These are phyloP conservation scores for Pachycephala philippinensis DNA, from an alignment of 2,113 vertebrate genomes.

Conservation along the genomic window DNA sequence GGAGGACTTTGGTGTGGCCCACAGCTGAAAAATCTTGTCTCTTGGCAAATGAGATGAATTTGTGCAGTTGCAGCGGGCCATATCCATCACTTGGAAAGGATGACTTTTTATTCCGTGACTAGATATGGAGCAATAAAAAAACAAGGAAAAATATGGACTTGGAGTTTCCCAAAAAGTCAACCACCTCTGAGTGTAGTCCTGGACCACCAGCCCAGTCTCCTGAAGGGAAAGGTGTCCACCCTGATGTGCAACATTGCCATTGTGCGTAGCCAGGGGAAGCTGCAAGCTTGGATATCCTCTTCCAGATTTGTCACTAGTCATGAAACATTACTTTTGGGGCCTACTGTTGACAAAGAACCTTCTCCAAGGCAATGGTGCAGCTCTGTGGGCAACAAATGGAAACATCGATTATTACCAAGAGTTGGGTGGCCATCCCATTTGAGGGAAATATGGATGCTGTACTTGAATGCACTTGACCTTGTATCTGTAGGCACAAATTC, in stretches of 20 bases:
- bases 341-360: background rate
- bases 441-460: background rate
- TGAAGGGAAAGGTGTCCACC: background rate
- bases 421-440: background rate
- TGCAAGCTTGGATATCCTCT: background rate
- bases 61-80: background rate
- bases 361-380: background rate
- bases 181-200: background rate
- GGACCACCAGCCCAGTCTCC: background rate
- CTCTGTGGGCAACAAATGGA: fast-evolving
- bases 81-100: background rate
- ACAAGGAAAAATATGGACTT: background rate
- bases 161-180: background rate
- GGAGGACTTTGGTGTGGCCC: background rate
- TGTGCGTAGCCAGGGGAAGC: background rate
- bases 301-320: background rate
- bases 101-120: background rate
- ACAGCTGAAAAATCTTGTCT: background rate
- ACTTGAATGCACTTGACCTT: background rate
- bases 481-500: background rate
- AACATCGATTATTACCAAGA: fast-evolving
- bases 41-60: background rate
- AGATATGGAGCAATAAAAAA: background rate
- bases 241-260: background rate
- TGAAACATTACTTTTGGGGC: background rate